Conservation (phyloP, 1,140 invertebrate species). For the Latrodectus geometricus region DNA sequence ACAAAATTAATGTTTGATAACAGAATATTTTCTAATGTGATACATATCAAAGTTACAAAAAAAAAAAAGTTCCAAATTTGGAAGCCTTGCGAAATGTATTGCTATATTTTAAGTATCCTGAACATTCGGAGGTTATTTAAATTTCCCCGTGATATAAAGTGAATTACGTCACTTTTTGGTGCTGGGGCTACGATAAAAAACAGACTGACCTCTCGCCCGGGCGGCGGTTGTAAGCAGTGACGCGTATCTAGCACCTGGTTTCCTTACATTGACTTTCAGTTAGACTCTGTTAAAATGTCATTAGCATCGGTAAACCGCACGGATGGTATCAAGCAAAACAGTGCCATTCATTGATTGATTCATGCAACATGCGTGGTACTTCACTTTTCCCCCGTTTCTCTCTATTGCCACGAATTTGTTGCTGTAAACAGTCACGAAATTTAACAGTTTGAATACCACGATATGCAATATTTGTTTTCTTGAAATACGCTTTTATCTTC, state of each 20-base stretch:
- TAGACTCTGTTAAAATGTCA: neutral
- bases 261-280: neutral
- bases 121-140: no score
- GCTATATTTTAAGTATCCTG: no score
- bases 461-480: neutral
- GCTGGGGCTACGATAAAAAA: no score
- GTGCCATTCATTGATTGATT: neutral
- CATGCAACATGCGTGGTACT: neutral
- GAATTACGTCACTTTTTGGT: no score
- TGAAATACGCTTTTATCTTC: neutral
- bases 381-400: neutral
- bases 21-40: no score
- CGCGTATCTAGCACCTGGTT: neutral
- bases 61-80: no score
- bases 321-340: neutral
- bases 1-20: no score
- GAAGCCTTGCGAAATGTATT: no score
- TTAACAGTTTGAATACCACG: no score
- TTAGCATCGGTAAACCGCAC: neutral
- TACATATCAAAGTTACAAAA: no score
- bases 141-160: no score
- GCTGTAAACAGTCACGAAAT: neutral
- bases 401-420: neutral
- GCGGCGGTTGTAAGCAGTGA: neutral
- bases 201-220: neutral